A percentile compares a stretch with the other conserved stretches of the same genome.
Evolutionary conservation across 1,140 invertebrate species (phyloP).

Genomic region (Mycetomoellerius zeteki): DNA sequence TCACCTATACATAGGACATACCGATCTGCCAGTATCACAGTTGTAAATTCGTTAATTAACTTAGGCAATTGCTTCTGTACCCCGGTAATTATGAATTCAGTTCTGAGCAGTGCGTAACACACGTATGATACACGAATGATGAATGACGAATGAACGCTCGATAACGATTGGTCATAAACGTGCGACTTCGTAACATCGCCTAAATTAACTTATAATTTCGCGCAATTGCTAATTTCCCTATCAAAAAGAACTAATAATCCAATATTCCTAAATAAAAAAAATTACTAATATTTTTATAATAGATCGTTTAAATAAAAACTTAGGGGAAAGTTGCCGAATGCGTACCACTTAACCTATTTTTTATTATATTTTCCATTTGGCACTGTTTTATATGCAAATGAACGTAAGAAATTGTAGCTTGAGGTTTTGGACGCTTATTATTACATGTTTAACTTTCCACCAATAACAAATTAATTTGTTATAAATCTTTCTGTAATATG

Average conservation of each 20-base stretch:
- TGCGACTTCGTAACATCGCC: background rate
- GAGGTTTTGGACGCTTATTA: too few relatives aligned
- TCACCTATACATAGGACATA: slow-evolving; percentile 30
- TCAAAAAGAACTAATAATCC: background rate
- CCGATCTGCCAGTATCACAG: slow-evolving; percentile 77
- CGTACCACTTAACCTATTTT: too few relatives aligned
- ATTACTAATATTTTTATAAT: background rate
- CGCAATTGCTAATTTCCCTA: background rate
- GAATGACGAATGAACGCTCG: background rate
- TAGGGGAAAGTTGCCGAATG: too few relatives aligned
- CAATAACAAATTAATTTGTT: too few relatives aligned
- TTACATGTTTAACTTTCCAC: too few relatives aligned
- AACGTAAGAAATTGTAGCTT: too few relatives aligned
- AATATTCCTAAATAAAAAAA: background rate
- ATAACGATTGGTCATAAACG: slow-evolving; percentile 48
- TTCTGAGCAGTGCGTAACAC: slow-evolving; percentile 60
- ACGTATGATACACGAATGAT: slow-evolving; percentile 64
- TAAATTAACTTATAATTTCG: background rate
- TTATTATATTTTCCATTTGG: too few relatives aligned
- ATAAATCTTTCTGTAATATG: too few relatives aligned
- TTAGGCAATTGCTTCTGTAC: slow-evolving; percentile 83
- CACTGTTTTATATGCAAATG: too few relatives aligned
- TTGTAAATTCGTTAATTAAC: slow-evolving; percentile 85
- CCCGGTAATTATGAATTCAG: slow-evolving; percentile 71
- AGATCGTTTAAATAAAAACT: background rate